Base-by-base conservation (phyloP, 2,888 invertebrate genomes). In the Drosophila ustulata region DNA sequence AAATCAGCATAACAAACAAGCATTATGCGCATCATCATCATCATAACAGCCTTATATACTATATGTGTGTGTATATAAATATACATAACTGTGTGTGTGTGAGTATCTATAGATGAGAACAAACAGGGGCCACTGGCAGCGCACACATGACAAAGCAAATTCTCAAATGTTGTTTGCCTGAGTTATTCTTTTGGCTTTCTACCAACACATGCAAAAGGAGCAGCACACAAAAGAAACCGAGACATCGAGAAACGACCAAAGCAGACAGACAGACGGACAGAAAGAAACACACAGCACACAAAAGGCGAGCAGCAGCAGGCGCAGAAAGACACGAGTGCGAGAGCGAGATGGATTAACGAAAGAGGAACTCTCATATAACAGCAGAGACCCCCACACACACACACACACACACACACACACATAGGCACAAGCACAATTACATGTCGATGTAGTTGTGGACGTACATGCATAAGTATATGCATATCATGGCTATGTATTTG, bases 1-100 rank as follows among this genome's bases (percentile, higher is more conserved):
- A 68, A 82, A 81, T 86, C 79, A 86, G 83, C 86, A 79, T 76
- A 79, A 76, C 81, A 83, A 83, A 83, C 74, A 71, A 68, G 70
- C 70, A 80, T 75, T 80, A 82, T 79, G 77, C 63, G 68, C 75
- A 66, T 67, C 70, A 47, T 47, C 18, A 53, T 66, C 70, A 57
- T 46, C 46, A 75, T 72, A 75, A 78, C 66, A 71, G 70, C 55
- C 78, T 68, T 79, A 73, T 73, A 43, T 63, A 62, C 50, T 51
- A 59, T 46, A 53, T 62, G 18, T 18, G 18, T 50, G 32, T 37
- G 56, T 59, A 37, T 57, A 66, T 61, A 46, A 26, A 49, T 58
- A 39, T 50, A 58, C 9, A 47, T 11, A 8, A 30, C 6, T 9
- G 2, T 30, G 30, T 30, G 30, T 49, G 26, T 28, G 32, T 26